A percentile compares a stretch with the other conserved stretches of the same genome.
These are phyloP conservation scores for Boloria selene DNA, from an alignment of 2,888 invertebrate species.

Conservation along the genomic window DNA sequence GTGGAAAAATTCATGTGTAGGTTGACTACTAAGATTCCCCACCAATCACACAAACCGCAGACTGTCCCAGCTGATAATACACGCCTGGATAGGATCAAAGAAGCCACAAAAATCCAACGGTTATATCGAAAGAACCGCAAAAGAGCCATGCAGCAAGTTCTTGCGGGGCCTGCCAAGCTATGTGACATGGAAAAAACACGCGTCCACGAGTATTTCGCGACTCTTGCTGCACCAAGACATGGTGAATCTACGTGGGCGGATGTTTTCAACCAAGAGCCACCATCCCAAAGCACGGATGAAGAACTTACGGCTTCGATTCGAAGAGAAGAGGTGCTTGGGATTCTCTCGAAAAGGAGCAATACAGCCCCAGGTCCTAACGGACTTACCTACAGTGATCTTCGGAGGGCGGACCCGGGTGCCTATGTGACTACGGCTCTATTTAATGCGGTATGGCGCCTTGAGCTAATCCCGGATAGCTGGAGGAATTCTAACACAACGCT, in stretches of 20 bases:
- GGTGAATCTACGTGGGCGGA: background rate
- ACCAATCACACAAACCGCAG: background rate
- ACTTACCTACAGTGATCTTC: background rate
- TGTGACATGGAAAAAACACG: background rate
- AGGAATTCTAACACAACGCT: background rate
- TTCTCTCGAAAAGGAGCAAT: constrained; percentile 45
- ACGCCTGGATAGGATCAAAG: background rate
- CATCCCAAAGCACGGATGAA: background rate
- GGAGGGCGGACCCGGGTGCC: background rate
- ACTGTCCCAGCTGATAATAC: background rate
- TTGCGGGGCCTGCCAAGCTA: background rate
- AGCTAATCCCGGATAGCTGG: background rate
- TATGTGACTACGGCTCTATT: background rate
- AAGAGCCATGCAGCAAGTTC: background rate
- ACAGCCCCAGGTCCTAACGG: background rate
- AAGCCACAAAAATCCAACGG: background rate
- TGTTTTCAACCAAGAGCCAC: background rate
- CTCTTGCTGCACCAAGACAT: too few species aligned
- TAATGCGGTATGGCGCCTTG: constrained; percentile 1
- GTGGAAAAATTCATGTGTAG: background rate
- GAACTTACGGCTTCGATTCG: background rate
- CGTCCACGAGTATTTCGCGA: background rate
- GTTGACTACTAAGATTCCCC: background rate
- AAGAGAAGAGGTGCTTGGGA: constrained; percentile 44
- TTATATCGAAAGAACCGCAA: background rate